phyloP scores from a whole-genome alignment of 2,797 vertebrate genomes.

The Pterois miles region DNA sequence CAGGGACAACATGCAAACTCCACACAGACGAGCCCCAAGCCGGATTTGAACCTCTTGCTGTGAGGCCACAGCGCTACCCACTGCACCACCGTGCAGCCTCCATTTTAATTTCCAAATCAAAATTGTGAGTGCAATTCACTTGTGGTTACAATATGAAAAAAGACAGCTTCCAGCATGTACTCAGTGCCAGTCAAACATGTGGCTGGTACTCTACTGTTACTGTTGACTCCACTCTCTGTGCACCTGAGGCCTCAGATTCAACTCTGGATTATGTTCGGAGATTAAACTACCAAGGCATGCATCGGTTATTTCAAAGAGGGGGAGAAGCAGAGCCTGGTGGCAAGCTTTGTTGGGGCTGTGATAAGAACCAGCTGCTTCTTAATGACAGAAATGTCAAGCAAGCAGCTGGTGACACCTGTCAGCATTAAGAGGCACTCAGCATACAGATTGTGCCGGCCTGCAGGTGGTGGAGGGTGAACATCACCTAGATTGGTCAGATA shows the following conservation, averaged over 20 bases:
- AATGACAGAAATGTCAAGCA: conserved; percentile 52
- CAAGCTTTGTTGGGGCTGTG: conserved; percentile 33
- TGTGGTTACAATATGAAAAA: conserved; percentile 28
- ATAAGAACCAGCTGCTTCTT: conserved; percentile 54
- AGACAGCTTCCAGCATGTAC: conserved; percentile 14
- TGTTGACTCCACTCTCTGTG: conserved; percentile 15
- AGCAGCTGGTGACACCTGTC: conserved; percentile 58
- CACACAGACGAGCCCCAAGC: no score
- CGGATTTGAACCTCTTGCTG: no score
- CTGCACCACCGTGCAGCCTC: no score
- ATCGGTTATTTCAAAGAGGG: conserved; percentile 44
- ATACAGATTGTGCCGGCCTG: conserved; percentile 2
- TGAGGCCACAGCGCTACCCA: no score
- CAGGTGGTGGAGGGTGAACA: background rate
- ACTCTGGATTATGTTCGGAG: conserved; percentile 41
- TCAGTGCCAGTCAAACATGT: conserved; percentile 9
- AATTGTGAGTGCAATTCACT: conserved; percentile 28
- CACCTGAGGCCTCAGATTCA: conserved; percentile 32
- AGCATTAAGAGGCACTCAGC: conserved; percentile 27
- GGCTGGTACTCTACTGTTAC: conserved; percentile 7
- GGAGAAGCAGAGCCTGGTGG: conserved; percentile 9
- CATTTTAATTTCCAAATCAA: conserved; percentile 49
- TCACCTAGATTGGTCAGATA: conserved; percentile 12
- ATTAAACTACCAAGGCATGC: conserved; percentile 27
- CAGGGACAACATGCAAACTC: no score